A percentile compares a stretch with the other conserved stretches of the same genome.
These are phyloP conservation scores for Allacma fusca DNA, from an alignment of 2,888 invertebrate species.

Conservation along the genomic window DNA sequence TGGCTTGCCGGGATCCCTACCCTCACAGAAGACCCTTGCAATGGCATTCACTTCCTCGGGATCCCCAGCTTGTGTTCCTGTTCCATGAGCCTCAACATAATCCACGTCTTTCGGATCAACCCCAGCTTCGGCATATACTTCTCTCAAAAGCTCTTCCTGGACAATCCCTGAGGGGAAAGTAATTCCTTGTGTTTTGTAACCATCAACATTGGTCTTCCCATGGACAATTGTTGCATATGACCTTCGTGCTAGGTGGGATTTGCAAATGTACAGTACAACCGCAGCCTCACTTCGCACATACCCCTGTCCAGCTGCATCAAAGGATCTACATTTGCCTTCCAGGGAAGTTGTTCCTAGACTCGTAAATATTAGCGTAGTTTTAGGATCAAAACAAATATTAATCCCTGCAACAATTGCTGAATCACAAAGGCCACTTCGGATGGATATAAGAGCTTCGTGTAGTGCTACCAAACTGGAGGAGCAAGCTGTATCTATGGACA, in stretches of 20 bases:
- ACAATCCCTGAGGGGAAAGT: conserved; percentile 57
- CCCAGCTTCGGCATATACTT: conserved; percentile 73
- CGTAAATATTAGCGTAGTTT: conserved; percentile 90
- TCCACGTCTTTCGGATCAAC: conserved; percentile 75
- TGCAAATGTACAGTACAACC: conserved; percentile 83
- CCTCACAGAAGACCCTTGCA: conserved; percentile 83
- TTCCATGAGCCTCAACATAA: conserved; percentile 86
- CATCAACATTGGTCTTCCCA: conserved; percentile 91
- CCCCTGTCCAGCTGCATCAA: conserved; percentile 84
- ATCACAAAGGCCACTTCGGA: conserved; percentile 90
- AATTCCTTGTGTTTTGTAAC: conserved; percentile 72
- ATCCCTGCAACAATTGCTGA: conserved; percentile 94
- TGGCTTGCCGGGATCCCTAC: conserved; percentile 72
- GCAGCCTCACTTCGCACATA: conserved; percentile 92
- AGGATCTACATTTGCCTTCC: conserved; percentile 89
- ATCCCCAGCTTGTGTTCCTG: conserved; percentile 91
- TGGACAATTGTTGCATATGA: conserved; percentile 87
- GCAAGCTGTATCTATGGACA: conserved; percentile 95
- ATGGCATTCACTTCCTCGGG: conserved; percentile 96
- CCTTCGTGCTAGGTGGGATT: conserved; percentile 76
- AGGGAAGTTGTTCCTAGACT: conserved; percentile 90
- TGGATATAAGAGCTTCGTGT: conserved; percentile 82
- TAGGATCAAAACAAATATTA: conserved; percentile 88
- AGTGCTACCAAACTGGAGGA: conserved; percentile 92
- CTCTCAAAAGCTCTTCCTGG: conserved; percentile 69